phyloP scores from a whole-genome alignment of 2,888 invertebrate genomes.

The Pyrocoelia pectoralis region DNA sequence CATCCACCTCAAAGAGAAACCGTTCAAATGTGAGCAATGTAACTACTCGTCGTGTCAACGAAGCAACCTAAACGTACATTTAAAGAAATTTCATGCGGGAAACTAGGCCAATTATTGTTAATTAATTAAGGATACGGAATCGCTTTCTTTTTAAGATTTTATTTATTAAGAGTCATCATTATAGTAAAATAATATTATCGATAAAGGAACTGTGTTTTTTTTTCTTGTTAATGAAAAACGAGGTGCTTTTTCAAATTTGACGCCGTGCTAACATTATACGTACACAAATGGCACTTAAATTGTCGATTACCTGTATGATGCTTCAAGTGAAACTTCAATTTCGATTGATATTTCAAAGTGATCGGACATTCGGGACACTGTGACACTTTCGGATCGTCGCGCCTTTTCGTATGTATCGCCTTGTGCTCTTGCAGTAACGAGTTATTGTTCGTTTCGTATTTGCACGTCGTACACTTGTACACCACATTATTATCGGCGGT shows the following conservation, averaged over 20 bases:
- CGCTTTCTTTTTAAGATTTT: no score
- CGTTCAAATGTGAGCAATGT: conserved; percentile 2
- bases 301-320: background rate
- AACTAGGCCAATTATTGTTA: no score
- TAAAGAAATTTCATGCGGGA: conserved; percentile 7
- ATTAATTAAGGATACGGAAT: no score
- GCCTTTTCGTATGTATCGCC: background rate
- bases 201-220: no score
- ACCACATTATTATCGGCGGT: background rate
- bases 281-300: background rate
- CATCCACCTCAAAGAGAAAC: background rate
- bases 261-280: no score
- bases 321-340: background rate
- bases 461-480: background rate
- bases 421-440: background rate
- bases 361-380: background rate
- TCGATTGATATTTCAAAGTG: background rate
- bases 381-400: background rate
- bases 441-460: background rate
- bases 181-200: no score
- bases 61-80: conserved; percentile 3
- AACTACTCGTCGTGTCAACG: background rate
- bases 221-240: no score
- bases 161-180: no score
- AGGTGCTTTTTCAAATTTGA: no score